These are phyloP conservation scores for Drosophila pegasa DNA, from an alignment of 2,888 invertebrate species.

Conservation along the genomic window DNA sequence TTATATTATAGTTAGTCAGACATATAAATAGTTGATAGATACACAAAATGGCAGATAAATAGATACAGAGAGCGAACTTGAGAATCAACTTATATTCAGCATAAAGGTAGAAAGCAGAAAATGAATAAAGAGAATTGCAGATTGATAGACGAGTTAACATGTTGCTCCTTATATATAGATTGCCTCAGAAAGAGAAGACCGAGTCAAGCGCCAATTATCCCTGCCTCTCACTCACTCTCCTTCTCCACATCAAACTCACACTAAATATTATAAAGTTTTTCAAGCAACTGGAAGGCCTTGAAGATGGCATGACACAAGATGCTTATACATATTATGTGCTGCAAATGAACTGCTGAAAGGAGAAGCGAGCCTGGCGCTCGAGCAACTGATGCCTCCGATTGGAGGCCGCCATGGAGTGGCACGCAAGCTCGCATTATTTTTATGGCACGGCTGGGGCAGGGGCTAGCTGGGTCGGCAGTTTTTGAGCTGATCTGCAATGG, in stretches of 20 bases:
- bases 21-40: too few species aligned
- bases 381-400: conserved; percentile 1
- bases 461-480: conserved; percentile 49
- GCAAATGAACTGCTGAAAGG: neutral
- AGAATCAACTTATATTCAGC: too few species aligned
- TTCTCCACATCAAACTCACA: neutral
- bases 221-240: too few species aligned
- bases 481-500: conserved; percentile 66
- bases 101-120: too few species aligned
- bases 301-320: neutral
- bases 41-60: too few species aligned
- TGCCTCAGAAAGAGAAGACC: too few species aligned
- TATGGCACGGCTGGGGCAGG: conserved; percentile 43
- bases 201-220: too few species aligned
- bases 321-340: neutral
- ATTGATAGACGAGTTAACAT: too few species aligned
- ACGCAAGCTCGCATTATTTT: conserved; percentile 44
- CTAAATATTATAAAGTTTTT: neutral
- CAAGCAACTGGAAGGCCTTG: neutral
- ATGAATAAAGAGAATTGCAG: too few species aligned
- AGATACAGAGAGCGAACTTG: too few species aligned
- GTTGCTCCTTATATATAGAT: too few species aligned
- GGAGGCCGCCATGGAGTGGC: neutral
- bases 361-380: conserved; percentile 3
- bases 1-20: too few species aligned